Evolutionary conservation across 2,113 vertebrate genomes (phyloP), one percentile per base, ranked within the genome.

Genomic region (Channa maculata): DNA sequence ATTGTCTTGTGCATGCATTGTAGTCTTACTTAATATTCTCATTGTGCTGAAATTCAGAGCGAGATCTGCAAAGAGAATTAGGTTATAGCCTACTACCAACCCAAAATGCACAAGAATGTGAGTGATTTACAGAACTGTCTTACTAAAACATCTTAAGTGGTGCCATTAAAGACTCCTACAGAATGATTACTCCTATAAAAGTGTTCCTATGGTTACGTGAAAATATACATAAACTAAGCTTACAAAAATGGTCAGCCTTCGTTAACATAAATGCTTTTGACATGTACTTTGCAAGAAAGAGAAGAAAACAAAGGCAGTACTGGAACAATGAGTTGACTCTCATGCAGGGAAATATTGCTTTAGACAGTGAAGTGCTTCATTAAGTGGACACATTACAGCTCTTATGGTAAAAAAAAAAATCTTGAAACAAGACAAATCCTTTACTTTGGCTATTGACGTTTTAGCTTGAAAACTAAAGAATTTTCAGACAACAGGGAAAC

Each of bases 401-500:
- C 48, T 37, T 71, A 68, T 41, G 72, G 57, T 53, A 43, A 44
- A 54, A 63, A 24, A 24, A 24, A 36, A 59, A 49, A 80, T 67
- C 45, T 55, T 46, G 66, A 76, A 45, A 49, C 14, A 55, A 66
- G 63, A 58, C 52, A 84, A 80, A 86, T 58, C 36, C 77, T n/a
- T n/a, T 65, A 12, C 10, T 62, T 60, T 70, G 57, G 54, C 65
- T 71, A 12, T 63, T 55, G 8, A 44, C 78, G 68, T 53, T 45
- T 36, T 61, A 60, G 46, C 38, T 71, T 48, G 65, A 69, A 73
- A 65, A 69, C 24, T 3, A 15, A 57, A 61, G 77, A 62, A 67
- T 80, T 71, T 79, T 58, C 71, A 86, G 79, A 83, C 62, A 77
- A 72, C 66, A 77, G 71, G 71, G 57, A 71, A 67, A 84, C 83